A percentile compares a stretch with the other conserved stretches of the same genome.
Conservation (phyloP, 2,888 invertebrate species). For the Kryphioiulus occultus region DNA sequence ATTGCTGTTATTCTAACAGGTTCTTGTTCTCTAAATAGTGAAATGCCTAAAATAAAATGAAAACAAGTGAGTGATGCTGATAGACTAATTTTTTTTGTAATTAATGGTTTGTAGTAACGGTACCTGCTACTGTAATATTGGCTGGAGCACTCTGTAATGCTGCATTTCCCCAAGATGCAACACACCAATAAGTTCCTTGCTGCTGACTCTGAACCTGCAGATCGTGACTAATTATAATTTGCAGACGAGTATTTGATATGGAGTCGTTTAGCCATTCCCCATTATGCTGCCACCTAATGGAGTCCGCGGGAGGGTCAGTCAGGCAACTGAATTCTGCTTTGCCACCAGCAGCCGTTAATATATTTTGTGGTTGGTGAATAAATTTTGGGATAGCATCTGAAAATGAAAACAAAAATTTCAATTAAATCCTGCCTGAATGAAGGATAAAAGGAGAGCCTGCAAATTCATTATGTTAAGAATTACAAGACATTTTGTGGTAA, state of each 20-base stretch:
- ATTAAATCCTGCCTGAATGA: not conserved
- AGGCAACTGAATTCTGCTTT: conserved; percentile 42
- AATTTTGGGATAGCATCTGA: conserved; percentile 50
- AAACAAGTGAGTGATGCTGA: not conserved
- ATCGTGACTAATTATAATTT: conserved; percentile 33
- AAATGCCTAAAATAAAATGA: conserved; percentile 31
- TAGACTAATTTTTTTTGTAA: not conserved
- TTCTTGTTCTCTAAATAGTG: conserved; percentile 47
- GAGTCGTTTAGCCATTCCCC: not conserved
- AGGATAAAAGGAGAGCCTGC: too few species aligned
- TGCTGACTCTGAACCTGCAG: conserved; percentile 27
- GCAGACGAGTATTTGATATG: not conserved
- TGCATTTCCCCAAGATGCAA: conserved; percentile 42
- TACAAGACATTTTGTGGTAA: too few species aligned
- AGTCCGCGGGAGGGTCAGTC: conserved; percentile 42
- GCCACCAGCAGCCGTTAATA: conserved; percentile 21
- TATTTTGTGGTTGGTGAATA: conserved; percentile 37
- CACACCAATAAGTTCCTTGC: conserved; percentile 47
- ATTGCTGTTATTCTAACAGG: conserved; percentile 21
- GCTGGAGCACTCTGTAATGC: conserved; percentile 41
- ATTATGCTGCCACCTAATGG: conserved; percentile 45
- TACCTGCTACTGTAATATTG: conserved; percentile 50
- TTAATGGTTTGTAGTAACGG: too few species aligned
- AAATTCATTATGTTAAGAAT: too few species aligned
- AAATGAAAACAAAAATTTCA: not conserved